Conservation (phyloP, 2,797 vertebrate genomes). For the Crax fasciolata region DNA sequence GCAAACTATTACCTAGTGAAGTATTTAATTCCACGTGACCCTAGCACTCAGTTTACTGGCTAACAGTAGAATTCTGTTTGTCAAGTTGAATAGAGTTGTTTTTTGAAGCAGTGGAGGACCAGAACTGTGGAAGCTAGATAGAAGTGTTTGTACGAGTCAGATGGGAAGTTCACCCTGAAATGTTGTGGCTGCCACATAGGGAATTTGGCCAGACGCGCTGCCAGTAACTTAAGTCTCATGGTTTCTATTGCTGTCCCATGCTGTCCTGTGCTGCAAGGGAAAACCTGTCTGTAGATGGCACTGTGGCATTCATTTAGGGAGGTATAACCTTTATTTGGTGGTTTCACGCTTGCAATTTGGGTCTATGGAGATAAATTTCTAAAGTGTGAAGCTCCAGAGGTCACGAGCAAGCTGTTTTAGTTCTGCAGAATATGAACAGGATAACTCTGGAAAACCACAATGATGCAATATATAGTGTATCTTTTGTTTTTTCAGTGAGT, state of each 20-base stretch:
- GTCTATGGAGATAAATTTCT: background rate
- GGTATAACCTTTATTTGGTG: background rate
- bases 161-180: background rate
- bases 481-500: conserved; percentile 88
- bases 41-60: background rate
- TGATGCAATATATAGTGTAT: background rate
- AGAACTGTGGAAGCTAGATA: background rate
- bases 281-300: conserved; percentile 36
- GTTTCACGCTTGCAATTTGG: background rate
- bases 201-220: background rate
- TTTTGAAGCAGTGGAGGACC: background rate
- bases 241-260: background rate
- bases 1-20: background rate
- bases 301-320: background rate
- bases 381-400: background rate
- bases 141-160: background rate
- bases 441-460: background rate
- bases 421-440: conserved; percentile 6
- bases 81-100: background rate
- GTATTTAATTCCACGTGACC: background rate
- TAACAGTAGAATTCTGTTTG: background rate
- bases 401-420: background rate
- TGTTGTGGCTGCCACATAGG: background rate
- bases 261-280: background rate
- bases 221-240: background rate